Conservation (phyloP, 1,140 invertebrate species). For the Drosophila mayri region DNA sequence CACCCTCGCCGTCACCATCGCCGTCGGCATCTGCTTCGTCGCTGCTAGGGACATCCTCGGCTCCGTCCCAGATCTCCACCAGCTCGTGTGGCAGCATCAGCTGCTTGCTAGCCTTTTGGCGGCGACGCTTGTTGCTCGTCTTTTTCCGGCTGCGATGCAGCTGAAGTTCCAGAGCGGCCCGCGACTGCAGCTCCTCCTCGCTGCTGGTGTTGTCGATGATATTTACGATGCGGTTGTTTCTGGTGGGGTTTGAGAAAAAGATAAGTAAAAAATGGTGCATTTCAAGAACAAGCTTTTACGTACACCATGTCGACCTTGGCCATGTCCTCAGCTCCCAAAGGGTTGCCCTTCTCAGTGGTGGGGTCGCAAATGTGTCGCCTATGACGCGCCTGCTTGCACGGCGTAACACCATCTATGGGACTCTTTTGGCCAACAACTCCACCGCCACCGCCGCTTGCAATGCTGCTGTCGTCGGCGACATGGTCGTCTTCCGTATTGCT, state of each 20-base stretch:
- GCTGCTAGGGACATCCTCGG: constrained; percentile 76
- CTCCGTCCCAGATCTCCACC: constrained; percentile 83
- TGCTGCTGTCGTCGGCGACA: constrained; percentile 84
- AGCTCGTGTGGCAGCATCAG: constrained; percentile 75
- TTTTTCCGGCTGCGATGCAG: constrained; percentile 69
- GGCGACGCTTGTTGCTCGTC: constrained; percentile 74
- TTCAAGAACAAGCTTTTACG: constrained; percentile 14
- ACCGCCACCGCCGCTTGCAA: constrained; percentile 64
- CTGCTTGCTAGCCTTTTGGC: constrained; percentile 77
- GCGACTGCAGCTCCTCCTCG: constrained; percentile 75
- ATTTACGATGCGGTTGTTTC: constrained; percentile 81
- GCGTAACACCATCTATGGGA: constrained; percentile 84
- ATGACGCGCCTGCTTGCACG: constrained; percentile 86
- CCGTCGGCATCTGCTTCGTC: constrained; percentile 73
- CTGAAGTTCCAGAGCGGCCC: constrained; percentile 59
- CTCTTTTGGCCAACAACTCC: constrained; percentile 68
- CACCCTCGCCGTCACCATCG: constrained; percentile 75
- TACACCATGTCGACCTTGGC: constrained; percentile 74
- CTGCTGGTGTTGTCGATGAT: constrained; percentile 84
- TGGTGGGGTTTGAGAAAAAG: not conserved
- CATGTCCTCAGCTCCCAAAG: constrained; percentile 66
- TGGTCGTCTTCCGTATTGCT: constrained; percentile 92
- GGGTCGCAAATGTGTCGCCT: constrained; percentile 76
- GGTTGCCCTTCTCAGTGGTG: constrained; percentile 71
- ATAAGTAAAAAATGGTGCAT: not conserved